Percentiles rank a stretch among this genome's conserved stretches.
These are phyloP conservation scores for Agapornis roseicollis DNA, from an alignment of 2,113 vertebrate species.

Conservation along the genomic window DNA sequence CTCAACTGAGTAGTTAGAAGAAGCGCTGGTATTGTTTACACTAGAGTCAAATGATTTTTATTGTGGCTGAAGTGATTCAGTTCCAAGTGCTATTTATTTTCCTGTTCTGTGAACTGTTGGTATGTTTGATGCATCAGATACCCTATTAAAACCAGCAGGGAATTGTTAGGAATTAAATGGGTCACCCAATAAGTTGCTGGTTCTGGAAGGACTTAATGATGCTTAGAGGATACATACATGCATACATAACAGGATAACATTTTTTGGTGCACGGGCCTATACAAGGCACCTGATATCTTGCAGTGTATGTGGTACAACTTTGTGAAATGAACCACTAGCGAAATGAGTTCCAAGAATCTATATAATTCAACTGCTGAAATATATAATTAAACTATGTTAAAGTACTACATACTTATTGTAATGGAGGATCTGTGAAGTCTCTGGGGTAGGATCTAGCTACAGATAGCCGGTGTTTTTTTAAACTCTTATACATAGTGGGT, in stretches of 20 bases:
- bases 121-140: neutral
- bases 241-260: neutral
- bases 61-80: neutral
- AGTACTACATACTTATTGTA: neutral
- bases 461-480: neutral
- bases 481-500: neutral
- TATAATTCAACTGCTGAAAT: neutral
- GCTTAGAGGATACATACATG: neutral
- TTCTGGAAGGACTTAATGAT: neutral
- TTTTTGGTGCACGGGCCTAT: neutral
- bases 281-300: neutral
- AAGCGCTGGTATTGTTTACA: neutral
- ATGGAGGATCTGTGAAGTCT: neutral
- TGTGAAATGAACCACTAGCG: neutral
- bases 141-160: neutral
- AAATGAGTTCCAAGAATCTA: neutral
- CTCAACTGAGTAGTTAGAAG: neutral
- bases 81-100: constrained; percentile 7
- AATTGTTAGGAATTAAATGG: neutral
- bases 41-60: neutral
- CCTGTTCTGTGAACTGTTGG: neutral
- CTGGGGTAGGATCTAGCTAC: neutral
- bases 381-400: neutral
- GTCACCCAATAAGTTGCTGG: neutral
- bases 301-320: neutral